Percentiles rank a stretch among this genome's conserved stretches.
These are phyloP conservation scores for Tetragonula carbonaria DNA, from an alignment of 2,888 invertebrate species.

Conservation along the genomic window DNA sequence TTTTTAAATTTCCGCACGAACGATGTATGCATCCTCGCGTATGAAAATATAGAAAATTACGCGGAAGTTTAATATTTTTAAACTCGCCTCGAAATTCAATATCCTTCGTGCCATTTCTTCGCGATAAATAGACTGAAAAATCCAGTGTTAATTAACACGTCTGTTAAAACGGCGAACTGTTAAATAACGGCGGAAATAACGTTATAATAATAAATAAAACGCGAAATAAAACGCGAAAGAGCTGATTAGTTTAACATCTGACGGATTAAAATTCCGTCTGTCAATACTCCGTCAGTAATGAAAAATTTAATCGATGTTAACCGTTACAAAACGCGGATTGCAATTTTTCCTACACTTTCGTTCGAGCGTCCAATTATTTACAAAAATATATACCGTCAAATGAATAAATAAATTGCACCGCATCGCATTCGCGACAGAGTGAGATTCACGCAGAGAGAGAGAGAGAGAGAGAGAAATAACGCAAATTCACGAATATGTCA, in stretches of 20 bases:
- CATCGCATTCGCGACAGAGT: no score
- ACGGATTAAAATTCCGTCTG: not conserved
- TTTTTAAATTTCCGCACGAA: no score
- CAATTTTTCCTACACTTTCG: not conserved
- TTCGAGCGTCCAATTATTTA: not conserved
- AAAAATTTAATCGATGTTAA: slow-evolving; percentile 5
- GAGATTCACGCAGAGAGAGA: no score
- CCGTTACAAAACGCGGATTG: not conserved
- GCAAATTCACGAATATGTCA: not conserved
- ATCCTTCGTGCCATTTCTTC: not conserved
- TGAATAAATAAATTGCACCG: not conserved
- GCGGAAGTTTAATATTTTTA: not conserved
- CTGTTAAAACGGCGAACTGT: not conserved
- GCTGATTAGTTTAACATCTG: not conserved
- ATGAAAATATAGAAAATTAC: not conserved
- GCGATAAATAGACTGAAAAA: not conserved
- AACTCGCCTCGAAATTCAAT: not conserved
- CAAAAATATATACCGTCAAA: not conserved
- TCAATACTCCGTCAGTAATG: not conserved
- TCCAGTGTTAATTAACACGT: not conserved
- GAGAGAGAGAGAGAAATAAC: no score
- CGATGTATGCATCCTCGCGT: no score
- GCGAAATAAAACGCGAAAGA: not conserved
- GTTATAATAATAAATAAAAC: not conserved
- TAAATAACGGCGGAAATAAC: not conserved